These are phyloP conservation scores for Rhynchophorus ferrugineus DNA, from an alignment of 1,140 invertebrate species.

Conservation along the genomic window DNA sequence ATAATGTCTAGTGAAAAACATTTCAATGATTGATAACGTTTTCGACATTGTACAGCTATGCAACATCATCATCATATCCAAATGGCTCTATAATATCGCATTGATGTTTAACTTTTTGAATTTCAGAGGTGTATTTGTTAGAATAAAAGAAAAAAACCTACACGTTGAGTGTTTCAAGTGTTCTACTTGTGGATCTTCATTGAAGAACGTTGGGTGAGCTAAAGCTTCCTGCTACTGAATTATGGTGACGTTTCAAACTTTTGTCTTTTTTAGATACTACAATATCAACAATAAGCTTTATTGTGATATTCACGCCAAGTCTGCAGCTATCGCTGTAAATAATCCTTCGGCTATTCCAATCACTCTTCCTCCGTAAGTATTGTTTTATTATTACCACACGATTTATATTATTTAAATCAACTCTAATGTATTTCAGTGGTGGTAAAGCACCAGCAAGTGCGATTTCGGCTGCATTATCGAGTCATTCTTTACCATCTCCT, in stretches of 20 bases:
- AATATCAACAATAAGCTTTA: conserved; percentile 94
- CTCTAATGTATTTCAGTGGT: conserved; percentile 41
- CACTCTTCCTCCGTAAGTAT: conserved; percentile 71
- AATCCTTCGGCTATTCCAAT: conserved; percentile 69
- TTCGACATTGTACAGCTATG: too few relatives aligned
- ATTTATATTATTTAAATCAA: background rate
- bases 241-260: background rate
- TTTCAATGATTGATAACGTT: too few relatives aligned
- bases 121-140: conserved; percentile 85
- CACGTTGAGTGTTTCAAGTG: conserved; percentile 98
- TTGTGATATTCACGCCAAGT: conserved; percentile 90
- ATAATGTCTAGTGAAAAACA: too few relatives aligned
- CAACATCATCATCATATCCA: too few relatives aligned
- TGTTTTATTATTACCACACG: background rate
- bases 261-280: conserved; percentile 59
- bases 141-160: conserved; percentile 91
- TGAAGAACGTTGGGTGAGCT: conserved; percentile 83
- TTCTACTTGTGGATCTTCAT: conserved; percentile 84
- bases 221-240: background rate
- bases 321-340: conserved; percentile 70
- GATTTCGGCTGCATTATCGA: conserved; percentile 56
- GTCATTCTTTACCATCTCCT: conserved; percentile 37
- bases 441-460: conserved; percentile 55
- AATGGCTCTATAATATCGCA: too few relatives aligned
- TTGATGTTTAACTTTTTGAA: conserved; percentile 3